Percentiles rank a stretch among this genome's conserved stretches.
Conservation (phyloP, 2,797 vertebrate genomes). For the Pseudomugil tenellus region DNA sequence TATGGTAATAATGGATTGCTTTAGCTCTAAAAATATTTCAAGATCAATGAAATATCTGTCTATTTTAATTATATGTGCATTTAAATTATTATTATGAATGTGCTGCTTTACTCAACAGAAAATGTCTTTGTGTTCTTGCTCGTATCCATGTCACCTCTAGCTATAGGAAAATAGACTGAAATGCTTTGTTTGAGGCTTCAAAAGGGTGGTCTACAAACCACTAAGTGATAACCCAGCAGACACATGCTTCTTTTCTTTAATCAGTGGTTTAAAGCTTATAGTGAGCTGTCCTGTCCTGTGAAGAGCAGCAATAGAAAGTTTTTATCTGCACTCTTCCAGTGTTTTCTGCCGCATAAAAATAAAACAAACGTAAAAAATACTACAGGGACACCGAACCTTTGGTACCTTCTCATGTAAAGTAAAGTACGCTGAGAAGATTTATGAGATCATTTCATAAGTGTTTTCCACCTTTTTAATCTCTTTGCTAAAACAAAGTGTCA, state of each 20-base stretch:
- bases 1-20: too few species aligned
- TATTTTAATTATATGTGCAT: neutral
- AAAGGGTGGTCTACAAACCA: too few species aligned
- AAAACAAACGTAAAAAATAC: neutral
- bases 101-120: neutral
- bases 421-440: neutral
- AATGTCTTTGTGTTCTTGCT: neutral
- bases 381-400: neutral
- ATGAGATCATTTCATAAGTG: neutral
- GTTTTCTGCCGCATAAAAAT: neutral
- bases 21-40: neutral
- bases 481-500: neutral
- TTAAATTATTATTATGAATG: neutral
- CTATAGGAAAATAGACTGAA: too few species aligned
- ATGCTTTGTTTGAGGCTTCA: too few species aligned
- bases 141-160: too few species aligned
- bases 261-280: neutral
- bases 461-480: constrained; percentile 1
- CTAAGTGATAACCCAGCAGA: too few species aligned
- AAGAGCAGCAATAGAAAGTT: neutral
- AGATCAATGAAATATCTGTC: neutral
- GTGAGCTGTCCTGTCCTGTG: neutral
- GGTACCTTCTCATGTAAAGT: neutral
- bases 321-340: neutral
- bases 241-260: too few species aligned